Base-by-base conservation (phyloP, 2,113 vertebrate species). In the Pomatostomus ruficeps region DNA sequence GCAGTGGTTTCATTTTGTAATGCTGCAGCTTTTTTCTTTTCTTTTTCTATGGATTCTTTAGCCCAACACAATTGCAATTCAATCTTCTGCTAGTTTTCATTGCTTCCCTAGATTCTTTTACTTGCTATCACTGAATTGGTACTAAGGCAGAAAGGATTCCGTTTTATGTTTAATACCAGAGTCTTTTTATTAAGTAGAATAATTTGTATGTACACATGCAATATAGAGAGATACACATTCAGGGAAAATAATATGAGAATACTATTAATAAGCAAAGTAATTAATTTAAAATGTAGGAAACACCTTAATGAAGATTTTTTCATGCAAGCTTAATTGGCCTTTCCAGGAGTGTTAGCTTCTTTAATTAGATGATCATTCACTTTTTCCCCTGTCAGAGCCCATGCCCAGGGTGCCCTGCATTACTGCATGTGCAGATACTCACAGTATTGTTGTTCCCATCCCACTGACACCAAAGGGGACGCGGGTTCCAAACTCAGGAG, bases 401-500 rank as follows among this genome's bases (percentile, higher is more conserved):
- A 1, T 19, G 26, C 35, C 4, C 26, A 29, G 29, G 14, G 11
- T 6, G 0, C 17, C 14, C 31, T 11, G 33, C 2, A 0, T 17
- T 31, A 29, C 21, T 26, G 5, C 19, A 1, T 3, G 10, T 43
- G 43, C 28, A 45, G 40, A 19, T 82, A 72, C 9, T 89, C 46
- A 15, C 58, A 28, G 10, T 12, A 7, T 18, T 2, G 0, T 36
- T 25, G 2, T 35, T 45, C 12, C 46, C 49, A 24, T n/a, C 36
- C 49, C 19, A 6, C 17, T 46, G 40, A 12, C 21, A 23, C 4
- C 26, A 62, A 74, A 59, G 2, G 25, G 9, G 14, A 48, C 52
- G 14, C n/a, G 45, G 14, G 2, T 45, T 85, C 48, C 33, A 38
- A 66, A 51, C 38, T n/a, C 46, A 18, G 14, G 51, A 78, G 35